Conservation (phyloP, 2,113 vertebrate species). For the Phrynosoma blainvillii region DNA sequence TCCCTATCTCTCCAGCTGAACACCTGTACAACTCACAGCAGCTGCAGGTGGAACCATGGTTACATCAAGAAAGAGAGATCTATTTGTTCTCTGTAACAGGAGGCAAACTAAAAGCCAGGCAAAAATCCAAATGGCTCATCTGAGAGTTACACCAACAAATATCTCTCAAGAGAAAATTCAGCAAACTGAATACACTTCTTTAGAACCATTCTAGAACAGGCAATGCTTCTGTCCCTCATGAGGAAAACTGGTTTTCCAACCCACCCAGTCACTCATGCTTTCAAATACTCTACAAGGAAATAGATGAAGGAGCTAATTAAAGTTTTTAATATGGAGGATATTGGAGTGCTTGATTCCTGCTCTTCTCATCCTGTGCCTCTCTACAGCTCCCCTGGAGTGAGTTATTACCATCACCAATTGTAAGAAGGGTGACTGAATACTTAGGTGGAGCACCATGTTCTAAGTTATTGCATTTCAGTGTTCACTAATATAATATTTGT, state of each 20-base stretch:
- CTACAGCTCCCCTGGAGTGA: not conserved
- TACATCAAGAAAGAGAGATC: too few relatives aligned
- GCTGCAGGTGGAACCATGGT: too few relatives aligned
- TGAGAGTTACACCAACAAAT: too few relatives aligned
- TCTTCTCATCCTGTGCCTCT: not conserved
- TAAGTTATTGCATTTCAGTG: not conserved
- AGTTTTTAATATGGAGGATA: fast-evolving
- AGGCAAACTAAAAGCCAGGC: too few relatives aligned
- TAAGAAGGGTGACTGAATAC: not conserved
- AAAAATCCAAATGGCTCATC: too few relatives aligned
- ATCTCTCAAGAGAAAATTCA: too few relatives aligned
- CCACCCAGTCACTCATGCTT: not conserved
- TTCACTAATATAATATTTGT: not conserved
- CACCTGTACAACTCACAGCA: too few relatives aligned
- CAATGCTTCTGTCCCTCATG: not conserved
- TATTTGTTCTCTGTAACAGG: too few relatives aligned
- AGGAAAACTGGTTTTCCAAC: not conserved
- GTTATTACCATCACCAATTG: fast-evolving
- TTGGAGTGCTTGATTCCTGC: fast-evolving
- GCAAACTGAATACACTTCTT: not conserved
- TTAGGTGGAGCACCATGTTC: not conserved
- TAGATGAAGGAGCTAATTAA: not conserved
- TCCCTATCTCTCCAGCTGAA: too few relatives aligned
- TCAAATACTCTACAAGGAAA: not conserved
- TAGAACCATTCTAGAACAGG: not conserved